These are phyloP conservation scores for Macropodus opercularis DNA, from an alignment of 2,797 vertebrate genomes.

Conservation along the genomic window DNA sequence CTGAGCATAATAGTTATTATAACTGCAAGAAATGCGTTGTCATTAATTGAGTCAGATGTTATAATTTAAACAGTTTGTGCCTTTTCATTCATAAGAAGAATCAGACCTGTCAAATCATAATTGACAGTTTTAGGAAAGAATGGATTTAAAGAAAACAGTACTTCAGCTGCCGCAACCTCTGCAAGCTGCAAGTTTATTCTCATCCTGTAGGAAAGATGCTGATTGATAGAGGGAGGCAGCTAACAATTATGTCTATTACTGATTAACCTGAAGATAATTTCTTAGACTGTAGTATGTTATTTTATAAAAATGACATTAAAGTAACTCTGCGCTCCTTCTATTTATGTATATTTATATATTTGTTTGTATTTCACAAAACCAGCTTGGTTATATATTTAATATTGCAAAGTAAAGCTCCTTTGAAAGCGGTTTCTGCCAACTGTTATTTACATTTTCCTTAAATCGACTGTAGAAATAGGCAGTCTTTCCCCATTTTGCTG, in stretches of 20 bases:
- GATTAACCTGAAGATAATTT: not conserved
- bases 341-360: no score
- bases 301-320: not conserved
- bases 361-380: no score
- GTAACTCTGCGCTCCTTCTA: no score
- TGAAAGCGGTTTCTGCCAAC: not conserved
- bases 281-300: not conserved
- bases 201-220: not conserved
- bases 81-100: not conserved
- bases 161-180: not conserved
- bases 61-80: not conserved
- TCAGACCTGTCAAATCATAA: constrained; percentile 1
- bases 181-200: constrained; percentile 6
- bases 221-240: not conserved
- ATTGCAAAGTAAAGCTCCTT: not conserved
- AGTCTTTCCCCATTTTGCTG: not conserved
- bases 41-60: constrained; percentile 7
- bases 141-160: not conserved
- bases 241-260: not conserved
- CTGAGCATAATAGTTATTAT: constrained; percentile 15
- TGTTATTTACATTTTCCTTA: not conserved
- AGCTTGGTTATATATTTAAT: no score
- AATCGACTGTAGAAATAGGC: no score
- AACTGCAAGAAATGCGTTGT: constrained; percentile 21
- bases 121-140: not conserved